Base-by-base conservation (phyloP, 1,140 invertebrate genomes). In the Aphaenogaster ashmeadi region DNA sequence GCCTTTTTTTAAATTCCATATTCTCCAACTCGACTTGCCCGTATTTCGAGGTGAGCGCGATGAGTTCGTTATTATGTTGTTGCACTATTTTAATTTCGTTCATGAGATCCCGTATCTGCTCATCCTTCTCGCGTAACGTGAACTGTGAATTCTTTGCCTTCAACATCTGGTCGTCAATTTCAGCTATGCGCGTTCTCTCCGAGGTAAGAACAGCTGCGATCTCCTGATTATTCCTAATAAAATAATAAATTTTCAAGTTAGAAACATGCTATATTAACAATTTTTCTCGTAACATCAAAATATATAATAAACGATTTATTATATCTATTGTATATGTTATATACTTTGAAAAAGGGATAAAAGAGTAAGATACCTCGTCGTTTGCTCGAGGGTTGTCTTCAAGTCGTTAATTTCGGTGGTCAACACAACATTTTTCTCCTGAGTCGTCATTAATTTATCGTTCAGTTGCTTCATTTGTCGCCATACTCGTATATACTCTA, bases 401-500 rank as follows among this genome's bases (percentile, higher is more conserved):
- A 95, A 80, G 33, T 94, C 87, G 58, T 69, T 75, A 66, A 95
- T 89, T 90, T 95, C 87, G 8, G 36, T 27, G 15, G 83, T 92
- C 41, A 95, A 74, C 11, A 87, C 84, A 52, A 92, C 86, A 71
- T 95, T 95, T 5, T 74, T 87, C 6, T 78, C 84, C 86, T 94
- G 88, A 0, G 87, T 60, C 9, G 84, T 85, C 27, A 81, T 72
- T 54, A 95, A 81, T 89, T 95, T 93, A 80, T 95, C 95, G 62
- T 92, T 93, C 38, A 93, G 77, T 52, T 93, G 93, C 64, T 95
- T 94, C 90, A 95, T 89, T 86, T 95, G 92, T 27, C 94, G 91
- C 94, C 93, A 95, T 18, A 94, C 71, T 36, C 91, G 91, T 81
- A 95, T 95, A 54, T 94, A 94, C 41, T 95, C 94, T 7, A 95